phyloP scores from a whole-genome alignment of 2,113 vertebrate species.

The Todiramphus saurophagus region DNA sequence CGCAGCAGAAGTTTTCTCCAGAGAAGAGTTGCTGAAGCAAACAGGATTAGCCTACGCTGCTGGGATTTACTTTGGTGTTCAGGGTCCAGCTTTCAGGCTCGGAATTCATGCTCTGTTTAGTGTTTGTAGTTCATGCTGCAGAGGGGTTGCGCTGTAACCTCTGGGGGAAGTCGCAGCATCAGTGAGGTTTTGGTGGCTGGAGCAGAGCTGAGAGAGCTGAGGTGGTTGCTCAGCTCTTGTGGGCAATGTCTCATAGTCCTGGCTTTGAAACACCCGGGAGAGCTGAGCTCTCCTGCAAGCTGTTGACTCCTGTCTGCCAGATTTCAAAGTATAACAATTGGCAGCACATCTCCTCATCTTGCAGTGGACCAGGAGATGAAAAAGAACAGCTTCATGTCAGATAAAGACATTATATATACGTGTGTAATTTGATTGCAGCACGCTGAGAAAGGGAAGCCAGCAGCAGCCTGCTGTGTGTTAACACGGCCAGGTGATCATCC shows the following conservation, averaged over 20 bases:
- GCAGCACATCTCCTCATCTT: background rate
- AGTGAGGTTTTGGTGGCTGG: background rate
- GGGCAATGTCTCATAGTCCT: accelerated
- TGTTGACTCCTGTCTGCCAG: background rate
- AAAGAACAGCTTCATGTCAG: background rate
- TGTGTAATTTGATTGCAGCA: background rate
- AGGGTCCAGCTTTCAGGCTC: background rate
- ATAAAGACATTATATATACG: accelerated
- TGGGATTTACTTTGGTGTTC: background rate
- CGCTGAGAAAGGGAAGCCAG: background rate
- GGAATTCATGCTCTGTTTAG: background rate
- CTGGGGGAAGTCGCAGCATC: background rate
- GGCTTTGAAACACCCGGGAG: background rate
- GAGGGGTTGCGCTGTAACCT: background rate
- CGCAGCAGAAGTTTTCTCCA: background rate
- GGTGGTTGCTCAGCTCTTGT: background rate
- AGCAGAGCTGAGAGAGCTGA: background rate
- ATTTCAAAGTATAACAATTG: accelerated
- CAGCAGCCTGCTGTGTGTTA: accelerated
- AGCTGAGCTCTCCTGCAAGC: background rate
- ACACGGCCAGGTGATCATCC: background rate
- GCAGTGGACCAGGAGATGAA: background rate
- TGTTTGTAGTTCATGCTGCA: background rate
- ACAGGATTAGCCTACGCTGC: background rate
- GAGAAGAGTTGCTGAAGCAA: background rate